Percentiles rank a stretch among this genome's conserved stretches.
These are phyloP conservation scores for Steromphala cineraria DNA, from an alignment of 2,888 invertebrate species.

Conservation along the genomic window DNA sequence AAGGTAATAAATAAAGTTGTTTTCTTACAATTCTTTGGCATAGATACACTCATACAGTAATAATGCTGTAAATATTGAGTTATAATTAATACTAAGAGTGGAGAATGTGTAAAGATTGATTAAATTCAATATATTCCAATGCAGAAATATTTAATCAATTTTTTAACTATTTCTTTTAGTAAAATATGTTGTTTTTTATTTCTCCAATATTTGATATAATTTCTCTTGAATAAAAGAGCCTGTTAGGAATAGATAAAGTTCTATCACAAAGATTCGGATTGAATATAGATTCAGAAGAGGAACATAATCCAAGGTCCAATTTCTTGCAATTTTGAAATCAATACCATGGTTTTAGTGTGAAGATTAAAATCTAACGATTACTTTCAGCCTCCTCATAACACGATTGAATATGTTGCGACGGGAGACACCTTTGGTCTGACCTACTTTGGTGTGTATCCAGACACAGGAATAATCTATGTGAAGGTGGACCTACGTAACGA, in stretches of 20 bases:
- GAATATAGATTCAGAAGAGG: no score
- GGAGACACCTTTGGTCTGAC: slow-evolving; percentile 25
- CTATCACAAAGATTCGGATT: no score
- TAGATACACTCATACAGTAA: no score
- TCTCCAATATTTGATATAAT: no score
- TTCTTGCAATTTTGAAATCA: no score
- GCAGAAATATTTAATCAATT: background rate
- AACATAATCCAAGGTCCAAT: no score
- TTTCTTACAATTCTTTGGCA: no score
- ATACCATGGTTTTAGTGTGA: background rate
- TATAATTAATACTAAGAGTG: background rate
- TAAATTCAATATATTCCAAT: background rate
- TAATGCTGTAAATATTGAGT: background rate
- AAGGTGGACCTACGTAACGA: slow-evolving; percentile 37
- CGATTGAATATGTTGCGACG: background rate
- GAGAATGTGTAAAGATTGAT: background rate
- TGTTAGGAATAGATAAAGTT: no score
- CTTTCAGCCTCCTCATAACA: background rate
- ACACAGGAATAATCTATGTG: slow-evolving; percentile 46
- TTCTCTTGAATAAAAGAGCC: background rate
- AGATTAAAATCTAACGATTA: background rate
- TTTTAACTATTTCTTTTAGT: no score
- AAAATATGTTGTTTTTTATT: background rate
- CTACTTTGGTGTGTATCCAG: slow-evolving; percentile 53
- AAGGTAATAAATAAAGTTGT: slow-evolving; percentile 29